Conservation (phyloP, 1,140 invertebrate genomes). For the Phthorimaea operculella region DNA sequence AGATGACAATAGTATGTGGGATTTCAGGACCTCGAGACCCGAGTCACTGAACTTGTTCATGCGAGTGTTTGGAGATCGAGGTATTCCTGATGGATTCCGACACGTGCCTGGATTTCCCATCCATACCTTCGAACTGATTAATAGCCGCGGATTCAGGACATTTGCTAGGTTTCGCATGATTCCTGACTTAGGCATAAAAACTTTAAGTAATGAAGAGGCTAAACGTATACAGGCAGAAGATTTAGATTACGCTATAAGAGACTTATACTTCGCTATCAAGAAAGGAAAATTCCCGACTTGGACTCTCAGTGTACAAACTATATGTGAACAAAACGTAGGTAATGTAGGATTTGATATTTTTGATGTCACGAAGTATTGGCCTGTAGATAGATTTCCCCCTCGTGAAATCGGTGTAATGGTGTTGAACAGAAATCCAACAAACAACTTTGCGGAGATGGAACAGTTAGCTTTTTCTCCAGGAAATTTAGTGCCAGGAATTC, state of each 20-base stretch:
- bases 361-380: constrained; percentile 77
- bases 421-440: constrained; percentile 80
- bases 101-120: constrained; percentile 72
- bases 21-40: constrained; percentile 83
- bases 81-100: constrained; percentile 86
- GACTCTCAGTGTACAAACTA: constrained; percentile 69
- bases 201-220: constrained; percentile 69
- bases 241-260: constrained; percentile 73
- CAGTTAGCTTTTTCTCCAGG: constrained; percentile 86
- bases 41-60: constrained; percentile 83
- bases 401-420: constrained; percentile 84
- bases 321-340: constrained; percentile 38
- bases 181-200: constrained; percentile 75
- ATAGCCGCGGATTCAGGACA: constrained; percentile 62
- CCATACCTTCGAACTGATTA: constrained; percentile 76
- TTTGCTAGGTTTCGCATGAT: constrained; percentile 79
- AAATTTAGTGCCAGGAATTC: constrained; percentile 84
- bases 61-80: constrained; percentile 85
- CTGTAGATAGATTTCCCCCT: constrained; percentile 70
- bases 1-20: constrained; percentile 87
- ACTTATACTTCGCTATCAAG: constrained; percentile 79
- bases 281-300: constrained; percentile 61
- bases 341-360: constrained; percentile 67
- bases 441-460: constrained; percentile 87
- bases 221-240: constrained; percentile 69